Evolutionary conservation across 2,888 invertebrate species (phyloP).

Genomic region (Loripinus fragilis): DNA sequence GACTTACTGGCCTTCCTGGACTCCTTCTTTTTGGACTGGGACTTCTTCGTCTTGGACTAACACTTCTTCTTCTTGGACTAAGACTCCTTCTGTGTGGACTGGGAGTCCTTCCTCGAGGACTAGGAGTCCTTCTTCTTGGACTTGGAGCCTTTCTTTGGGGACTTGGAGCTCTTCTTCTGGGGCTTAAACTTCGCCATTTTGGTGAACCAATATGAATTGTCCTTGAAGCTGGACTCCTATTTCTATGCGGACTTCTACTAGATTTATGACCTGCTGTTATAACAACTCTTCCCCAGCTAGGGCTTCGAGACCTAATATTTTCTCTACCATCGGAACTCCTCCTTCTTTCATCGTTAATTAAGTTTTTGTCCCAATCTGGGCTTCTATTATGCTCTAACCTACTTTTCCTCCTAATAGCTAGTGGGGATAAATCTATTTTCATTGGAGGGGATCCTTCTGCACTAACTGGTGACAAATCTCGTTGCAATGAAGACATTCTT

Average conservation of each 20-base stretch:
- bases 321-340: slow-evolving; percentile 29
- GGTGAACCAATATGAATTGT: slow-evolving; percentile 20
- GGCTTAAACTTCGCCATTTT: slow-evolving; percentile 34
- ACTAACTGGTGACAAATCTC: slow-evolving; percentile 54
- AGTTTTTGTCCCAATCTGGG: slow-evolving; percentile 50
- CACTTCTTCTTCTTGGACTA: slow-evolving; percentile 35
- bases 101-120: slow-evolving; percentile 21
- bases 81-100: slow-evolving; percentile 36
- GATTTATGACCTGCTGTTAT: slow-evolving; percentile 31
- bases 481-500: slow-evolving; percentile 10
- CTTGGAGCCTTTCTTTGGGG: slow-evolving; percentile 25
- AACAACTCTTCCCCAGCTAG: slow-evolving; percentile 37
- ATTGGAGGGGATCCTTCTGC: slow-evolving; percentile 55
- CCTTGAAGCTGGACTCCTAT: background rate
- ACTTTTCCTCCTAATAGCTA: slow-evolving; percentile 50
- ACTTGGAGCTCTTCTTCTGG: slow-evolving; percentile 26
- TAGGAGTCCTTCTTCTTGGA: slow-evolving; percentile 29
- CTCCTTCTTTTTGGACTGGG: slow-evolving; percentile 22
- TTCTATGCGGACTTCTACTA: slow-evolving; percentile 38
- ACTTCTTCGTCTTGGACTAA: slow-evolving; percentile 29
- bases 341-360: slow-evolving; percentile 38
- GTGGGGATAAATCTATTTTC: slow-evolving; percentile 56
- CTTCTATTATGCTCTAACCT: slow-evolving; percentile 48
- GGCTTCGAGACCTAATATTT: slow-evolving; percentile 42
- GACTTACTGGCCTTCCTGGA: background rate